phyloP scores from a whole-genome alignment of 2,797 vertebrate genomes.

The Eulemur albifrons region DNA sequence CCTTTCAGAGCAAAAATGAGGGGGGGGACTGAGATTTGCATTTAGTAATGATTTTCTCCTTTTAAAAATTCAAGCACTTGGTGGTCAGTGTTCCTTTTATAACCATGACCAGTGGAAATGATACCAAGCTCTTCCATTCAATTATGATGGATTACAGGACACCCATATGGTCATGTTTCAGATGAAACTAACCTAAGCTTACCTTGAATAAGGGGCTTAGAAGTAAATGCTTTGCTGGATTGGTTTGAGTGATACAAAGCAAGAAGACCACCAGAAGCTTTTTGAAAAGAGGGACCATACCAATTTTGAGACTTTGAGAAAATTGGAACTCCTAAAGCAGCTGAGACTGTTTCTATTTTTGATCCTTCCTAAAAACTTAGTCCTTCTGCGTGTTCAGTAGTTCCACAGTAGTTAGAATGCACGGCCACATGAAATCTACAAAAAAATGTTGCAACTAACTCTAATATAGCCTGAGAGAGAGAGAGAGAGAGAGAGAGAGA shows the following conservation, averaged over 20 bases:
- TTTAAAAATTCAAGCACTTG: not conserved
- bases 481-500: accelerated
- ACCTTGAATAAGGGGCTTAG: not conserved
- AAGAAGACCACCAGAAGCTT: not conserved
- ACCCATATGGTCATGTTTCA: not conserved
- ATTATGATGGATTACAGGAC: not conserved
- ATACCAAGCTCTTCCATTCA: not conserved
- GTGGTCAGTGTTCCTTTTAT: not conserved
- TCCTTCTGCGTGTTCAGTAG: not conserved
- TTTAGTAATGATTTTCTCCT: not conserved
- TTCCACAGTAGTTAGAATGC: not conserved
- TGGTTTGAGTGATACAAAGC: not conserved
- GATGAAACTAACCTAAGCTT: slow-evolving; percentile 37
- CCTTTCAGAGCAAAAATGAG: not conserved
- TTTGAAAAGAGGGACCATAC: not conserved
- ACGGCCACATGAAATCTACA: not conserved
- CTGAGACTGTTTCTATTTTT: slow-evolving; percentile 24
- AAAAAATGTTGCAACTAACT: not conserved
- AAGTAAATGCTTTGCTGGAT: not conserved
- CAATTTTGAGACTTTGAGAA: slow-evolving; percentile 49
- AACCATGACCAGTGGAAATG: not conserved
- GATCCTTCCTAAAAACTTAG: not conserved
- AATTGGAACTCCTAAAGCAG: slow-evolving; percentile 1
- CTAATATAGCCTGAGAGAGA: not conserved
- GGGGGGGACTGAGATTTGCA: not conserved